Conservation (phyloP, 2,888 invertebrate genomes). For the Caenorhabditis drosophilae region DNA sequence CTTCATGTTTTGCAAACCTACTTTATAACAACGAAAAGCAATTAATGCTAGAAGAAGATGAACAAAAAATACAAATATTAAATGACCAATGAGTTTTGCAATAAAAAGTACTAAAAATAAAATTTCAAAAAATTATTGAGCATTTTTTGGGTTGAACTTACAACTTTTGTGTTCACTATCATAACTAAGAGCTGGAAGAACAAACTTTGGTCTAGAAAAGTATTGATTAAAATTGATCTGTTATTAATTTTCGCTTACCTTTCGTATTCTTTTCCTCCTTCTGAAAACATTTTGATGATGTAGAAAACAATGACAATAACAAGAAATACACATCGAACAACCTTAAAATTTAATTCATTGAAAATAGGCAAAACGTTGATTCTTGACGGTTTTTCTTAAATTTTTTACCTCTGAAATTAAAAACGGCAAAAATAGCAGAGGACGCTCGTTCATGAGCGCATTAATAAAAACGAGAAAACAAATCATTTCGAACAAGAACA, state of each 20-base stretch:
- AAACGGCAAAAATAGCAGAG: constrained; percentile 37
- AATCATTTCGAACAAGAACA: constrained; percentile 45
- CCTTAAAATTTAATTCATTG: constrained; percentile 11
- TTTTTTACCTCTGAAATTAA: constrained; percentile 29
- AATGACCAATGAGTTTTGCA: constrained; percentile 37
- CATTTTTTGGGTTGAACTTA: constrained; percentile 3
- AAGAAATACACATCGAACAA: constrained; percentile 27
- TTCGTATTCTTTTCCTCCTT: constrained; percentile 28
- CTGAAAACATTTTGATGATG: constrained; percentile 36
- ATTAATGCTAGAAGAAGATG: constrained; percentile 39
- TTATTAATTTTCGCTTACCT: constrained; percentile 6
- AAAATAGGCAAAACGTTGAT: too few species aligned
- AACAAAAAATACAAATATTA: constrained; percentile 39
- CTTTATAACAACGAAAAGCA: constrained; percentile 41
- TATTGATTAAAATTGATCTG: background rate
- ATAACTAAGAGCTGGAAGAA: constrained; percentile 42
- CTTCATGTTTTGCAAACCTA: too few species aligned
- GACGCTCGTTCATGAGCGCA: constrained; percentile 38
- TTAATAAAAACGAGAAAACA: constrained; percentile 40
- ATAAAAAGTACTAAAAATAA: constrained; percentile 13
- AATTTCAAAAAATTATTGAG: background rate
- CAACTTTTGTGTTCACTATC: constrained; percentile 42
- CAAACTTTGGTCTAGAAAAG: constrained; percentile 29
- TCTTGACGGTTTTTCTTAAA: too few species aligned
- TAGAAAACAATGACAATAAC: constrained; percentile 34